phyloP scores from a whole-genome alignment of 1,140 invertebrate genomes.

The Macrobrachium rosenbergii region DNA sequence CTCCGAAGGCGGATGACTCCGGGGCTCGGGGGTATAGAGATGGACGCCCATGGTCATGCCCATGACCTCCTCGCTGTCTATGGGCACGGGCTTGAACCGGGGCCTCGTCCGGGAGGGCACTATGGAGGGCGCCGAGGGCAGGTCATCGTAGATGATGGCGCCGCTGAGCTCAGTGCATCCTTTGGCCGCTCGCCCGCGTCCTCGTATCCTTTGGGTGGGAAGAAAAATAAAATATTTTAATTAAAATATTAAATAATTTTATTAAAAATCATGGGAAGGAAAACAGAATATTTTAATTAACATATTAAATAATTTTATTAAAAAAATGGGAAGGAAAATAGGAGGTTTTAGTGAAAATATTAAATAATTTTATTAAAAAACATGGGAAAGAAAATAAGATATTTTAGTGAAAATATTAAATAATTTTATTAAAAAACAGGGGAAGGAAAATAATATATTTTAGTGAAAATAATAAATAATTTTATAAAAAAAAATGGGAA shows the following conservation, averaged over 20 bases:
- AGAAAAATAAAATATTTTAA: not conserved
- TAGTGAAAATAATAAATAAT: not conserved
- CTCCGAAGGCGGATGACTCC: conserved; percentile 49
- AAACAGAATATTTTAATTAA: not conserved
- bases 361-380: too few species aligned
- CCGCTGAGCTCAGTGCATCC: conserved; percentile 58
- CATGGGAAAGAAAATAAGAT: not conserved
- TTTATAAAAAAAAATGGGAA: too few species aligned
- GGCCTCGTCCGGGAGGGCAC: conserved; percentile 46
- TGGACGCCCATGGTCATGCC: conserved; percentile 54
- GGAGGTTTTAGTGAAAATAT: not conserved
- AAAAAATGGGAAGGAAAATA: not conserved
- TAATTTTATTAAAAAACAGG: too few species aligned
- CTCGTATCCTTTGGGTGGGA: conserved; percentile 32
- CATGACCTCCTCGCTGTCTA: conserved; percentile 45
- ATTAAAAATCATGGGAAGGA: too few species aligned
- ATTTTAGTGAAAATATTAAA: not conserved
- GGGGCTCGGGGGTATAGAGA: conserved; percentile 51
- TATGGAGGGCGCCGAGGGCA: conserved; percentile 45
- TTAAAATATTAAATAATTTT: not conserved
- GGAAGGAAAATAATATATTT: not conserved
- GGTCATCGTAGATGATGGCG: conserved; percentile 53
- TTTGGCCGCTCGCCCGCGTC: conserved; percentile 39
- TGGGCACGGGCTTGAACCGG: conserved; percentile 46
- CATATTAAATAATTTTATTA: too few species aligned